These are phyloP conservation scores for Petrosia ficiformis DNA, from an alignment of 37 sponge, comb jelly and placozoan genomes.

Conservation along the genomic window DNA sequence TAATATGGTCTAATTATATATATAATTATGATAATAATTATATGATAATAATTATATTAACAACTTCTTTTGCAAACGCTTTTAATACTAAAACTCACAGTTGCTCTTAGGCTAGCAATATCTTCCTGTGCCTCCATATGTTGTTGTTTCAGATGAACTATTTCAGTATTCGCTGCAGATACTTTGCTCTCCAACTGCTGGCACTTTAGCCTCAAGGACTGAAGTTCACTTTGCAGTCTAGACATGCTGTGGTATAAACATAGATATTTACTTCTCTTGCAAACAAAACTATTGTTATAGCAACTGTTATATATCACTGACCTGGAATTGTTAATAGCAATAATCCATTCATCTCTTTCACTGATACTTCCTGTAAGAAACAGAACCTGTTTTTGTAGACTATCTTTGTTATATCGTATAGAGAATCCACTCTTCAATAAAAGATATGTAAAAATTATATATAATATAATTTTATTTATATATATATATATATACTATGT, in stretches of 20 bases:
- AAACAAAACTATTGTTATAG: no score
- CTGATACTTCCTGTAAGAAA: slow-evolving; percentile 24
- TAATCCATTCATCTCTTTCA: slow-evolving; percentile 49
- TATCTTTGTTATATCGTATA: slow-evolving; percentile 4
- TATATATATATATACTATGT: no score
- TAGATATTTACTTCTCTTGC: no score
- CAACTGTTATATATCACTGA: no score
- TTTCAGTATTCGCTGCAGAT: slow-evolving; percentile 9
- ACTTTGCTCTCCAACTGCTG: background rate
- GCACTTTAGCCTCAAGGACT: slow-evolving; percentile 13
- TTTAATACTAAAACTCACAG: slow-evolving; percentile 20
- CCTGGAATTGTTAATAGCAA: slow-evolving; percentile 29
- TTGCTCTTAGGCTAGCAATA: slow-evolving; percentile 9
- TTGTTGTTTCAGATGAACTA: slow-evolving; percentile 24
- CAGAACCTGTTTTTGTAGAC: slow-evolving; percentile 8
- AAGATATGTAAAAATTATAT: no score
- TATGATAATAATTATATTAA: no score
- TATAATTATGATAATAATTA: no score
- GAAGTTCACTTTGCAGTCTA: slow-evolving; percentile 26
- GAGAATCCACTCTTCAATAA: slow-evolving; percentile 35
- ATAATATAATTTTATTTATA: no score
- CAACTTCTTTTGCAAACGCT: no score
- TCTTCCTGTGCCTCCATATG: slow-evolving; percentile 37
- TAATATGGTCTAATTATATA: no score
- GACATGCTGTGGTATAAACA: slow-evolving; percentile 17